Percentiles rank a stretch among this genome's conserved stretches.
These are phyloP conservation scores for Mystacornis crossleyi DNA, from an alignment of 2,113 vertebrate species.

Conservation along the genomic window DNA sequence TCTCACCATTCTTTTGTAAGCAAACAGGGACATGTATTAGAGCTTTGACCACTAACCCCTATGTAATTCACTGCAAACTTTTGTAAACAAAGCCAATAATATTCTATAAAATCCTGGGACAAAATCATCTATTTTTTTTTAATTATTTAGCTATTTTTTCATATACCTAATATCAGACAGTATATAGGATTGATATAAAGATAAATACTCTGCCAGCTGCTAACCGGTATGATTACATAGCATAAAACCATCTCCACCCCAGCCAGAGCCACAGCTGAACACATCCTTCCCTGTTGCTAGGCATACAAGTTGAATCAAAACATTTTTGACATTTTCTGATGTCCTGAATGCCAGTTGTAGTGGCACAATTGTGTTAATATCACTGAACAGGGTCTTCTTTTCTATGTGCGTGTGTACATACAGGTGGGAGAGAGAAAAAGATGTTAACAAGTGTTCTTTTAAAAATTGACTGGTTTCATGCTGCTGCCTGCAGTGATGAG, in stretches of 20 bases:
- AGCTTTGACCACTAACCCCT: background rate
- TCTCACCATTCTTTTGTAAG: background rate
- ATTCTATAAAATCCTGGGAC: background rate
- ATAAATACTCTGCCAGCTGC: background rate
- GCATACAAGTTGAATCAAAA: background rate
- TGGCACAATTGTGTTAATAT: background rate
- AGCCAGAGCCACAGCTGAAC: background rate
- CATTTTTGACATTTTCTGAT: background rate
- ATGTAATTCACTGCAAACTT: background rate
- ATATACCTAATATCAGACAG: background rate
- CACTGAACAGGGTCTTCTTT: background rate
- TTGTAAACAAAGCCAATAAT: background rate
- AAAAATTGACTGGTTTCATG: conserved; percentile 38
- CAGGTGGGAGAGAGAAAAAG: background rate
- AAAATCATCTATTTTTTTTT: background rate
- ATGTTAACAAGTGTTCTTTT: conserved; percentile 57
- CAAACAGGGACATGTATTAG: background rate
- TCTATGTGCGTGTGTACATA: background rate
- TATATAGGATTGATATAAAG: background rate
- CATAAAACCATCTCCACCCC: background rate
- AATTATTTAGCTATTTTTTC: background rate
- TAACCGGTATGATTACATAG: background rate
- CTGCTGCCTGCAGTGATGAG: conserved; percentile 63
- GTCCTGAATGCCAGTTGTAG: background rate
- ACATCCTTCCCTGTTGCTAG: background rate